Evolutionary conservation across 2,113 vertebrate species (phyloP), one percentile per base, ranked within the genome.

Genomic region (Copsychus sechellarum): DNA sequence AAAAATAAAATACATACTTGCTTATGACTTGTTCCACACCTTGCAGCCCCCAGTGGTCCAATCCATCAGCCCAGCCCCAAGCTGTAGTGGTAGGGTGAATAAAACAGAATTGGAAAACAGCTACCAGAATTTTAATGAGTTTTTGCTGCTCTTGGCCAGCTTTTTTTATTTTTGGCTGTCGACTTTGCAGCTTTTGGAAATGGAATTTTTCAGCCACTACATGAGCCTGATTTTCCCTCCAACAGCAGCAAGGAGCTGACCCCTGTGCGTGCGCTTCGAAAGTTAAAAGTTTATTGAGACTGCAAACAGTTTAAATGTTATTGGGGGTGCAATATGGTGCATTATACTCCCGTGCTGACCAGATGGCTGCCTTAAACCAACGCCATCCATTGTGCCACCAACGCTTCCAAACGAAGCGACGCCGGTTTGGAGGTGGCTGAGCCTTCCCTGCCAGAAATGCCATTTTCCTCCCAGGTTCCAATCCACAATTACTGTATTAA

Each of bases 401-500:
- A 3, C 1, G 0, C 20, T 71, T 95, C 91, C 94, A 89, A 81
- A 78, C 2, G 29, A 6, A 66, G 60, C 2, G 0, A 24, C 31
- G 8, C 12, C 0, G 0, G 20, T 47, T 54, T 21, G 36, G 86
- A 71, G 80, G 56, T 66, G 48, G 33, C 13, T 13, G 2, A 77
- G 80, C 64, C 50, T 60, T 71, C 36, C 84, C 90, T 81, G 92
- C 87, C 94, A 94, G 69, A 88, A 92, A 93, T 76, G 51, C 26
- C 76, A 60, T 60, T 74, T 74, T 40, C 66, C 57, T 91, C 87
- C 36, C 40, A 31, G n/a, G 10, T 85, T 88, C 88, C 90, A 95
- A 53, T 6, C 61, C 85, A 86, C 57, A 88, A 51, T 56, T 81
- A 71, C 73, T 85, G 83, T 94, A 96, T 96, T 97, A 83, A 96